These are phyloP conservation scores for Gymnothorax reevesii DNA, from an alignment of 2,797 vertebrate genomes.

Conservation along the genomic window DNA sequence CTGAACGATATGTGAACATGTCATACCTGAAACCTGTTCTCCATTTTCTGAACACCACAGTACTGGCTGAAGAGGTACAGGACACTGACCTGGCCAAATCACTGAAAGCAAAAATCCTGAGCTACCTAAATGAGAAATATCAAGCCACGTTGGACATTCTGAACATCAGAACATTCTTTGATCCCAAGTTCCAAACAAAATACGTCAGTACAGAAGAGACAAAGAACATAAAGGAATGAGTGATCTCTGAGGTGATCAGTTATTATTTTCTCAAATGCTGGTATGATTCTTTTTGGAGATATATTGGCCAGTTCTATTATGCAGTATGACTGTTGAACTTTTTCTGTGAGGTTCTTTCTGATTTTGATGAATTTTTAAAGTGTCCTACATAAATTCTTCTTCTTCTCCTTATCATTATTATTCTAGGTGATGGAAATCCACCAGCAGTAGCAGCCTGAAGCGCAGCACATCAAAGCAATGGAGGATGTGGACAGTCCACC, in stretches of 20 bases:
- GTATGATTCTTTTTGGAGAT: too few species aligned
- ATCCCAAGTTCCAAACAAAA: too few species aligned
- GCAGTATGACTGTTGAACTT: conserved; percentile 28
- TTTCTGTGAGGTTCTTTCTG: conserved; percentile 7
- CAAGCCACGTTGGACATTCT: conserved; percentile 26
- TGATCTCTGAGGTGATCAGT: conserved; percentile 31
- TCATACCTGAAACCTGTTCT: conserved; percentile 33
- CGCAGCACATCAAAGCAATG: not conserved
- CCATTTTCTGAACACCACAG: conserved; percentile 33
- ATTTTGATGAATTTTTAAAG: conserved; percentile 28
- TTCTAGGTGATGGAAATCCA: too few species aligned
- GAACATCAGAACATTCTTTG: conserved; percentile 35
- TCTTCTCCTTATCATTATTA: too few species aligned
- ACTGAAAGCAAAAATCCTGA: conserved; percentile 25
- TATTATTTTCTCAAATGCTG: too few species aligned
- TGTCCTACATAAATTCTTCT: conserved; percentile 1
- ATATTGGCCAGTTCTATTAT: too few species aligned
- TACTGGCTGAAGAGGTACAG: conserved; percentile 30
- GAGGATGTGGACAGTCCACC: not conserved
- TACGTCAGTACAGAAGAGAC: too few species aligned
- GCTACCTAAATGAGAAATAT: conserved; percentile 30
- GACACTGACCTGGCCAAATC: conserved; percentile 31
- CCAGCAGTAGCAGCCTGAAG: conserved; percentile 14
- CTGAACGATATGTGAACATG: conserved; percentile 28
- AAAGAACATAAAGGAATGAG: too few species aligned